Conservation (phyloP, 2,797 vertebrate genomes). For the Anomalospiza imberbis region DNA sequence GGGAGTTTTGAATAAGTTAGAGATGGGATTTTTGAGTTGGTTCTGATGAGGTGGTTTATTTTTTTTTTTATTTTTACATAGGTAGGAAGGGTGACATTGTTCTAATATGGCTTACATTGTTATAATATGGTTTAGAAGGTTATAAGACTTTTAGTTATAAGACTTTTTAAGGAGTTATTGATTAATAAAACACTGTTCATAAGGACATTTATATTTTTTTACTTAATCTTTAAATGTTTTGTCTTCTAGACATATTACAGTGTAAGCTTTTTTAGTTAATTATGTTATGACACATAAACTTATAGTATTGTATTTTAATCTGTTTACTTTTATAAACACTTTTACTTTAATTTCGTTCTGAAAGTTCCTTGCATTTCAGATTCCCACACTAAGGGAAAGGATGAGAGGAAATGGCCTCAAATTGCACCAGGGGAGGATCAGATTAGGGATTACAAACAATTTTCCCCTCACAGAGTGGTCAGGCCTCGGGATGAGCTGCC, state of each 20-base stretch:
- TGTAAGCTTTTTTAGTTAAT: no score
- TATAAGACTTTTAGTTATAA: not conserved
- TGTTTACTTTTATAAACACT: no score
- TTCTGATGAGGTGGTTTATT: not conserved
- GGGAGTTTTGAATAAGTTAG: not conserved
- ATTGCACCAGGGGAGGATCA: not conserved
- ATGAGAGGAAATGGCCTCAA: not conserved
- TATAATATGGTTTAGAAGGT: not conserved
- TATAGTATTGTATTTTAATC: no score
- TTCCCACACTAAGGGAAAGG: not conserved
- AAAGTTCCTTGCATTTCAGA: no score
- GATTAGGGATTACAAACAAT: fast-evolving
- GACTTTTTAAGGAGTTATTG: not conserved
- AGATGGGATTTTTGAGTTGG: not conserved
- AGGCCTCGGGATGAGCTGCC: not conserved
- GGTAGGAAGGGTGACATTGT: not conserved
- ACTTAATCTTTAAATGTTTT: not conserved
- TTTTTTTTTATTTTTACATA: not conserved
- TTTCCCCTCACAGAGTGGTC: not conserved
- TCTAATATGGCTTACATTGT: no score
- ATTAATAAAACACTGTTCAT: not conserved
- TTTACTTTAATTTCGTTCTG: no score
- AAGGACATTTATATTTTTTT: not conserved
- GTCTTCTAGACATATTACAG: no score
- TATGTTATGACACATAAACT: no score